A percentile compares a stretch with the other conserved stretches of the same genome.
Evolutionary conservation across 1,140 invertebrate species (phyloP).

Genomic region (Ceratoteleas bidentatus): DNA sequence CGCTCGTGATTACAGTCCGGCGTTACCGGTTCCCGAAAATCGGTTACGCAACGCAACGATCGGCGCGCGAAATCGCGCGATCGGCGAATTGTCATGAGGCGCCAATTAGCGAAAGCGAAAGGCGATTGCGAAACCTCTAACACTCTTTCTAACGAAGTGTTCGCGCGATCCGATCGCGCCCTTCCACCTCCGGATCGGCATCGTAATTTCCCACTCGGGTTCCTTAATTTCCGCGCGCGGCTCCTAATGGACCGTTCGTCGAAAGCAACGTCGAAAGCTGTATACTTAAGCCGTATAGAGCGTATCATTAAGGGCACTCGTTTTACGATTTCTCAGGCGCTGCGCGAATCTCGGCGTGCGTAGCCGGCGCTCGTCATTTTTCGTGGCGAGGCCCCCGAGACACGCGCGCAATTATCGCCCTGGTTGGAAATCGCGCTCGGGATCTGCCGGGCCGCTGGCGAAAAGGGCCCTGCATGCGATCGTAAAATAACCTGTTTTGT

Average conservation of each 20-base stretch:
- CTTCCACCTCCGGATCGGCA: constrained; percentile 22
- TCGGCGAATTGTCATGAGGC: too few relatives aligned
- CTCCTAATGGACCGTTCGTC: constrained; percentile 59
- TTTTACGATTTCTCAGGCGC: constrained; percentile 71
- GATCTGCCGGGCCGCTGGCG: constrained; percentile 60
- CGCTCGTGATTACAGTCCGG: constrained; percentile 34
- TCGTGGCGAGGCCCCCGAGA: constrained; percentile 60
- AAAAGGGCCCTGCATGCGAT: constrained; percentile 60
- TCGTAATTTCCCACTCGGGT: constrained; percentile 60
- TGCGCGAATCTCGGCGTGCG: constrained; percentile 46
- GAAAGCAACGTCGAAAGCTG: constrained; percentile 49
- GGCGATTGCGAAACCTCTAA: too few relatives aligned
- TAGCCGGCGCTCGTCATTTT: constrained; percentile 41
- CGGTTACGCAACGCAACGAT: constrained; percentile 21
- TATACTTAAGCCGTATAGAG: constrained; percentile 69
- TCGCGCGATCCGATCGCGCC: constrained; percentile 20
- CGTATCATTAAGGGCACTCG: constrained; percentile 70
- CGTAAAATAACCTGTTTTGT: constrained; percentile 68
- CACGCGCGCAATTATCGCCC: constrained; percentile 69
- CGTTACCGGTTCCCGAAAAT: constrained; percentile 23
- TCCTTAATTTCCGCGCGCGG: constrained; percentile 63
- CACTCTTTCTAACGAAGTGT: constrained; percentile 14
- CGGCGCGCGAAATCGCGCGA: not conserved
- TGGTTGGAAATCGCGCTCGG: constrained; percentile 61
- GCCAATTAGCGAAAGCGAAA: too few relatives aligned